A percentile compares a stretch with the other conserved stretches of the same genome.
phyloP scores from a whole-genome alignment of 2,797 vertebrate species.

The Loris lydekkerianus region DNA sequence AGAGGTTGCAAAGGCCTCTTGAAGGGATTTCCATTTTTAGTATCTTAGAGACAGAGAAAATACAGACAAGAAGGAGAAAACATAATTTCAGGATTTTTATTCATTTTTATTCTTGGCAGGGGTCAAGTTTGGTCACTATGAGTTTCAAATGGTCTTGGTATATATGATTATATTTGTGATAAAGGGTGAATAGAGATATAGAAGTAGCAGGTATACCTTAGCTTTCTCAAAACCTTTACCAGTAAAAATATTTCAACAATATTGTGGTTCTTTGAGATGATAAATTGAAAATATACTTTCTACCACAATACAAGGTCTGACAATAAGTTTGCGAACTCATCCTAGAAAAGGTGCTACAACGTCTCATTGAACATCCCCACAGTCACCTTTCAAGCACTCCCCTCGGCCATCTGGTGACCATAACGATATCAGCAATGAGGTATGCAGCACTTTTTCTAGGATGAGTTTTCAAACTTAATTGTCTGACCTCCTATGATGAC shows the following conservation, averaged over 20 bases:
- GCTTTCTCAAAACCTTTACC: neutral
- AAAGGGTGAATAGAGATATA: neutral
- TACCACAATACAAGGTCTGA: neutral
- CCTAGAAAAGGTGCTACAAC: too few species aligned
- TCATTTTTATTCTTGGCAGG: neutral
- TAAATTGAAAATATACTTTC: neutral
- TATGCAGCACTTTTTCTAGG: too few species aligned
- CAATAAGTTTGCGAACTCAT: too few species aligned
- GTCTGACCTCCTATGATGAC: too few species aligned
- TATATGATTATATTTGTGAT: neutral
- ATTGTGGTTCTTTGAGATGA: neutral
- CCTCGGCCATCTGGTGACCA: too few species aligned
- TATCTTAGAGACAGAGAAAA: neutral
- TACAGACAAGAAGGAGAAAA: neutral
- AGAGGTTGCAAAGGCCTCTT: neutral
- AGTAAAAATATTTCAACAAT: neutral
- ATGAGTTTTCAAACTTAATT: too few species aligned
- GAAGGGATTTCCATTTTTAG: neutral
- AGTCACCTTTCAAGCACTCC: too few species aligned
- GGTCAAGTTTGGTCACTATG: neutral
- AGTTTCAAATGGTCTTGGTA: neutral
- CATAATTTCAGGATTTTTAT: neutral
- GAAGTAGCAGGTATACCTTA: neutral
- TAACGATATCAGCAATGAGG: too few species aligned
- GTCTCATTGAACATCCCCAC: too few species aligned